Conservation (phyloP, 2,888 invertebrate species). For the Taenaris catops region DNA sequence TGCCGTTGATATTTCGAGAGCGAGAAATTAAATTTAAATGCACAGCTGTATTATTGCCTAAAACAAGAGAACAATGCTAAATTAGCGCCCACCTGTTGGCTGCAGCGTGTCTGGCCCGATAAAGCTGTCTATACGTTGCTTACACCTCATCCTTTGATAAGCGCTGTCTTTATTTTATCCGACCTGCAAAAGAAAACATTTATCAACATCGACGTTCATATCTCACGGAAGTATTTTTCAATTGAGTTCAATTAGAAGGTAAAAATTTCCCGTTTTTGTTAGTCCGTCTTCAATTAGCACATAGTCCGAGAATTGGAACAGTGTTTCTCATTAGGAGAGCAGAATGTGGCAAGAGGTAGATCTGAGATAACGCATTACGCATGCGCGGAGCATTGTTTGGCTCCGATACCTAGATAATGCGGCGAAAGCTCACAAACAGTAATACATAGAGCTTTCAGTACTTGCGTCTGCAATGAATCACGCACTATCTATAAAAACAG, state of each 20-base stretch:
- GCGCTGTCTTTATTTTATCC: slow-evolving; percentile 33
- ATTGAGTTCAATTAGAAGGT: slow-evolving; percentile 50
- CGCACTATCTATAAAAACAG: no score
- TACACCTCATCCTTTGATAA: slow-evolving; percentile 74
- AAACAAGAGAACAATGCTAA: slow-evolving; percentile 12
- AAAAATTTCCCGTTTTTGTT: slow-evolving; percentile 38
- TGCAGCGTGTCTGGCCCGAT: slow-evolving; percentile 55
- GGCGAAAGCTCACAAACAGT: slow-evolving; percentile 49
- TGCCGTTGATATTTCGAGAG: slow-evolving; percentile 29
- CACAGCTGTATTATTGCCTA: neutral
- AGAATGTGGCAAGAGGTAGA: slow-evolving; percentile 68
- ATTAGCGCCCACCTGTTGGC: slow-evolving; percentile 51
- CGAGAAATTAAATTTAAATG: slow-evolving; percentile 14
- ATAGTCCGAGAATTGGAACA: slow-evolving; percentile 56
- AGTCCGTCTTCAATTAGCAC: slow-evolving; percentile 55
- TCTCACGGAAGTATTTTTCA: slow-evolving; percentile 29
- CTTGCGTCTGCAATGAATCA: no score
- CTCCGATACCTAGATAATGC: slow-evolving; percentile 55
- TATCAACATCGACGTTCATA: slow-evolving; percentile 17
- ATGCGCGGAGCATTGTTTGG: slow-evolving; percentile 71
- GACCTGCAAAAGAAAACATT: slow-evolving; percentile 46
- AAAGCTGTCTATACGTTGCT: slow-evolving; percentile 62
- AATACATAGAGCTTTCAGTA: slow-evolving; percentile 48
- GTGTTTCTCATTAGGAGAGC: slow-evolving; percentile 69
- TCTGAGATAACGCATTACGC: slow-evolving; percentile 75